phyloP scores from a whole-genome alignment of 1,140 invertebrate genomes.

The Hylyphantes graminicola region DNA sequence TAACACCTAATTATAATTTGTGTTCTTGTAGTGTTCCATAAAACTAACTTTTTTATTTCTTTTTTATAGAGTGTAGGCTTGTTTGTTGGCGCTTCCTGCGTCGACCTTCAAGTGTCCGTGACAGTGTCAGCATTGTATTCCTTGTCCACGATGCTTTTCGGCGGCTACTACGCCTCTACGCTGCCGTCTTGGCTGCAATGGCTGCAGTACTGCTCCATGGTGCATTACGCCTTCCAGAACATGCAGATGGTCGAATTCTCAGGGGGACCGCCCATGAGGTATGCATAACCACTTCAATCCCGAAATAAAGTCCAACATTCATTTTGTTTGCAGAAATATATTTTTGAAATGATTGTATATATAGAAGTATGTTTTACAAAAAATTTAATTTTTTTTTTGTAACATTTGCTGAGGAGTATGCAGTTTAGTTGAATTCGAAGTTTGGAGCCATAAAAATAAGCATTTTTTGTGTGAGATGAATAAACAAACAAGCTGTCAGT shows the following conservation, averaged over 20 bases:
- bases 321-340: too few relatives aligned
- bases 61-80: constrained; percentile 80
- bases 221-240: constrained; percentile 87
- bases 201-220: constrained; percentile 80
- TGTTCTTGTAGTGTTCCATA: not conserved
- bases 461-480: too few relatives aligned
- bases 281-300: constrained; percentile 40
- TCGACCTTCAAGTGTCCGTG: constrained; percentile 83
- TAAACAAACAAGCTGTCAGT: too few relatives aligned
- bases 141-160: constrained; percentile 82
- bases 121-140: constrained; percentile 84
- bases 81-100: constrained; percentile 83
- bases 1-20: too few relatives aligned
- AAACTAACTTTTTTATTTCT: constrained; percentile 26
- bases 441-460: too few relatives aligned
- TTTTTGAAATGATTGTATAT: too few relatives aligned
- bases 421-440: too few relatives aligned
- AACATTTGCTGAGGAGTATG: too few relatives aligned
- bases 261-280: constrained; percentile 78
- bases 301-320: too few relatives aligned
- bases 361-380: too few relatives aligned
- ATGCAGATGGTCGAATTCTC: constrained; percentile 87
- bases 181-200: constrained; percentile 83
- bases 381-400: too few relatives aligned
- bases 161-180: constrained; percentile 83